Percentiles rank a stretch among this genome's conserved stretches.
phyloP scores from a whole-genome alignment of 2,888 invertebrate species.

The Fissipunctia ypsillon region DNA sequence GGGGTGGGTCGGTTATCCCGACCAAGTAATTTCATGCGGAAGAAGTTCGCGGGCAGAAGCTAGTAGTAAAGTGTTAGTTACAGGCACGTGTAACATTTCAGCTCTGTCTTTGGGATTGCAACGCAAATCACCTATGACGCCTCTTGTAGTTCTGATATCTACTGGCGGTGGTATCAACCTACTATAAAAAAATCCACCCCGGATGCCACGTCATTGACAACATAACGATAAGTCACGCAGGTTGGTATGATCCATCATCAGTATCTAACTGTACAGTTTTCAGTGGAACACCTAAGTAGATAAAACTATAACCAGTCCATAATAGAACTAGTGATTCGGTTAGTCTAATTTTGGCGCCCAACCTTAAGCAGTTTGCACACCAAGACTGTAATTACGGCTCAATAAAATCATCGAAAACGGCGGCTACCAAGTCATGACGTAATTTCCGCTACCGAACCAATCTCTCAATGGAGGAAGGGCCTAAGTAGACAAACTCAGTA shows the following conservation, averaged over 20 bases:
- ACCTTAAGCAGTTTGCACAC: slow-evolving; percentile 24
- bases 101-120: too few relatives aligned
- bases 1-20: too few relatives aligned
- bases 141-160: too few relatives aligned
- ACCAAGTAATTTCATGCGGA: too few relatives aligned
- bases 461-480: slow-evolving; percentile 4
- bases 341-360: slow-evolving; percentile 18
- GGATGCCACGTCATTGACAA: too few relatives aligned
- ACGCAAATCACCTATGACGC: too few relatives aligned
- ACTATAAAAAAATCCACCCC: too few relatives aligned
- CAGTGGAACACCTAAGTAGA: not conserved
- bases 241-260: not conserved
- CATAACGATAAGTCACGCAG: too few relatives aligned
- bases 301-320: not conserved
- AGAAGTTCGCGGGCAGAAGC: too few relatives aligned
- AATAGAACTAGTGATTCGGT: slow-evolving; percentile 13
- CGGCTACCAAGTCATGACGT: slow-evolving; percentile 34
- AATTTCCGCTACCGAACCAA: slow-evolving; percentile 52
- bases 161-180: too few relatives aligned
- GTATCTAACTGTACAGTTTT: not conserved
- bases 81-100: too few relatives aligned
- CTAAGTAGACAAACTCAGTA: slow-evolving; percentile 44
- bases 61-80: too few relatives aligned
- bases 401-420: slow-evolving; percentile 32
- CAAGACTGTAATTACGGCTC: slow-evolving; percentile 36